These are phyloP conservation scores for Synodontis membranacea DNA, from an alignment of 2,113 vertebrate species.

Conservation along the genomic window DNA sequence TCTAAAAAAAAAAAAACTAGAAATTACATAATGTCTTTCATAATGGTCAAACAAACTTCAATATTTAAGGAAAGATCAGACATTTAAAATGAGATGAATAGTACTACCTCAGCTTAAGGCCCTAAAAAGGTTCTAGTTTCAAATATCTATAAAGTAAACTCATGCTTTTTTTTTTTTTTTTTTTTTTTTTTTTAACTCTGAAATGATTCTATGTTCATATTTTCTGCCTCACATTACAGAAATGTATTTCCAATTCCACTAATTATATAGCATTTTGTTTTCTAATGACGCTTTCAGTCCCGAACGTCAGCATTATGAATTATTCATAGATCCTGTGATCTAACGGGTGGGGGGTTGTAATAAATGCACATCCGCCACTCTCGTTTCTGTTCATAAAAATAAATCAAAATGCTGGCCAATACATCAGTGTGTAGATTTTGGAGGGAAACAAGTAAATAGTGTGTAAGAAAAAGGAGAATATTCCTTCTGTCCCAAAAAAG, in stretches of 20 bases:
- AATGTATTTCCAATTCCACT: too few relatives aligned
- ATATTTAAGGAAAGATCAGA: neutral
- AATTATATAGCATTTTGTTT: slow-evolving; percentile 64
- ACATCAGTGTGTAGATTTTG: slow-evolving; percentile 32
- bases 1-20: neutral
- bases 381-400: slow-evolving; percentile 57
- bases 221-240: neutral
- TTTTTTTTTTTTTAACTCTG: neutral
- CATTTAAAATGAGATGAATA: neutral
- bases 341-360: slow-evolving; percentile 50
- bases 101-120: neutral
- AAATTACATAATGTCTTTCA: neutral
- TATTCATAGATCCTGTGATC: slow-evolving; percentile 51
- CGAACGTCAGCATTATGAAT: slow-evolving; percentile 46
- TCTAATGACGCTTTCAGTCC: slow-evolving; percentile 40
- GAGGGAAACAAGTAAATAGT: neutral
- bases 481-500: neutral
- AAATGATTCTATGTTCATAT: neutral
- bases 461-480: neutral
- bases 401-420: slow-evolving; percentile 18
- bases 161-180: neutral
- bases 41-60: neutral
- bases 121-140: neutral
- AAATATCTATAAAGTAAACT: neutral
- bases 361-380: slow-evolving; percentile 52